These are phyloP conservation scores for Acipenser ruthenus DNA, from an alignment of 2,797 vertebrate species.

Conservation along the genomic window DNA sequence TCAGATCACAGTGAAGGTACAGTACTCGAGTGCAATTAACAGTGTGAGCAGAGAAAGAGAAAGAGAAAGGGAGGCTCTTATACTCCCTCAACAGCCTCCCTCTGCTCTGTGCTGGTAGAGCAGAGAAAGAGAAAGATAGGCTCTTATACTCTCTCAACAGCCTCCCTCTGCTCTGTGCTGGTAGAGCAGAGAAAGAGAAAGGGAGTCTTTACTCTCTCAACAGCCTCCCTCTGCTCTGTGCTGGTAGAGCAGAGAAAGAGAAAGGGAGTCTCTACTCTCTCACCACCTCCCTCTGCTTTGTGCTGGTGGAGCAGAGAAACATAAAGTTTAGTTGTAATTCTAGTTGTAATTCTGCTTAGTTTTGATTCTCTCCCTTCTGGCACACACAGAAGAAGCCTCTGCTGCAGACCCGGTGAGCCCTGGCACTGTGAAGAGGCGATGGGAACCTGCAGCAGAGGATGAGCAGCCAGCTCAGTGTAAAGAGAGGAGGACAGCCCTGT, in stretches of 20 bases:
- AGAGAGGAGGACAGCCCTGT: neutral
- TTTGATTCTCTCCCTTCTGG: slow-evolving; percentile 28
- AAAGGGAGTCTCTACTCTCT: slow-evolving; percentile 9
- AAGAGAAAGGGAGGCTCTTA: neutral
- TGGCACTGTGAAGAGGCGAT: slow-evolving; percentile 12
- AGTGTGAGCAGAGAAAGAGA: neutral
- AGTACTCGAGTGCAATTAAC: neutral
- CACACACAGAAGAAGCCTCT: too few species aligned
- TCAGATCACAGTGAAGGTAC: neutral
- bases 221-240: neutral
- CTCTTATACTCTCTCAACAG: neutral
- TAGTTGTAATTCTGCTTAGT: slow-evolving; percentile 34
- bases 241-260: slow-evolving; percentile 22
- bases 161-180: neutral
- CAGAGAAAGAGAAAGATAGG: slow-evolving; percentile 17
- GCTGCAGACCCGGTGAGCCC: neutral
- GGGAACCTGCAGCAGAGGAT: neutral
- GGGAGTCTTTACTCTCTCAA: neutral
- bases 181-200: slow-evolving; percentile 25
- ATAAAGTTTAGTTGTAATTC: slow-evolving; percentile 31
- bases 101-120: slow-evolving; percentile 17
- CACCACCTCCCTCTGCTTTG: neutral
- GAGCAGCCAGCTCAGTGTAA: neutral
- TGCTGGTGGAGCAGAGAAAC: slow-evolving; percentile 30
- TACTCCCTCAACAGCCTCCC: neutral